phyloP scores from a whole-genome alignment of 2,888 invertebrate genomes.

The Oligia strigilis region DNA sequence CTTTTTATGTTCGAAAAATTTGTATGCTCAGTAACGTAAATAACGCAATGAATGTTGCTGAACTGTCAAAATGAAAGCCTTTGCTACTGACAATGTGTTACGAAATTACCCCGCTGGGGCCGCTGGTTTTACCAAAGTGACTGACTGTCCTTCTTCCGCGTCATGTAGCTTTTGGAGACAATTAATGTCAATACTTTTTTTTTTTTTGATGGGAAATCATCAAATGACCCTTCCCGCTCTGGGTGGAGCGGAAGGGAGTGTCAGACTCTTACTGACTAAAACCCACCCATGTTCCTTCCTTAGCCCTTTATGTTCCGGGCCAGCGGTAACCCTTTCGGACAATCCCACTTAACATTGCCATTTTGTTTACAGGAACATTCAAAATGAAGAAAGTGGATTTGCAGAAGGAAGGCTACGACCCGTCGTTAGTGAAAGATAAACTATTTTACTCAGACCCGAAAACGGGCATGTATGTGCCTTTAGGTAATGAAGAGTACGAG shows the following conservation, averaged over 20 bases:
- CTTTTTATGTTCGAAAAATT: not conserved
- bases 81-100: no score
- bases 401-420: slow-evolving; percentile 97
- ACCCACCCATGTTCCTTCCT: no score
- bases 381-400: slow-evolving; percentile 98
- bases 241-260: no score
- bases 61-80: not conserved
- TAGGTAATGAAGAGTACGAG: slow-evolving; percentile 93
- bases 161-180: not conserved
- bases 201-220: no score
- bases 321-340: no score
- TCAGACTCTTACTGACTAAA: no score
- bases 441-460: slow-evolving; percentile 94
- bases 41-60: not conserved
- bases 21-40: not conserved
- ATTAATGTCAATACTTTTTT: not conserved
- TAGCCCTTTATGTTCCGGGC: no score
- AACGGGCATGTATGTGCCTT: slow-evolving; percentile 92
- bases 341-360: not conserved
- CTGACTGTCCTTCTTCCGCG: not conserved
- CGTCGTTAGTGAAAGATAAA: slow-evolving; percentile 92
- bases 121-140: not conserved
- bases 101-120: not conserved
- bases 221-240: no score
- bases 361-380: slow-evolving; percentile 95